These are phyloP conservation scores for Porites cylindrica DNA, from an alignment of 92 coral and sea anemone species.

Conservation along the genomic window DNA sequence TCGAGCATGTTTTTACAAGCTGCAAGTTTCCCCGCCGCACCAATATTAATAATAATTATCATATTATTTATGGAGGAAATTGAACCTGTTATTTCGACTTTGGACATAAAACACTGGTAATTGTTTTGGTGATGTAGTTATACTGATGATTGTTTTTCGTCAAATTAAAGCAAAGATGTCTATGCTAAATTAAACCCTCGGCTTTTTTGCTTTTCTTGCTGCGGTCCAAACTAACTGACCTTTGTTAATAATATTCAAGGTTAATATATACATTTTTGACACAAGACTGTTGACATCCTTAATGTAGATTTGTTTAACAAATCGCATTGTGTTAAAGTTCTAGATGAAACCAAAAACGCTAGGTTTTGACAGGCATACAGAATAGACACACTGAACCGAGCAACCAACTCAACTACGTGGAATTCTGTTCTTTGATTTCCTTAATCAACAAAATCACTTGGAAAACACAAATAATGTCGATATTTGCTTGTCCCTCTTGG, in stretches of 20 bases:
- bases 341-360: background rate
- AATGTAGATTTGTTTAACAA: background rate
- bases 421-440: background rate
- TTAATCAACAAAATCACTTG: conserved; percentile 18
- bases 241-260: conserved; percentile 4
- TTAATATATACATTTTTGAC: background rate
- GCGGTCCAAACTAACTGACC: background rate
- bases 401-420: conserved; percentile 11
- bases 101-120: conserved; percentile 9
- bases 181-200: background rate
- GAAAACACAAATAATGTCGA: conserved; percentile 4
- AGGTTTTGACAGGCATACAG: background rate
- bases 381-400: conserved; percentile 1
- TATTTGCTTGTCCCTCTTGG: conserved; percentile 22
- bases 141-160: too few species aligned
- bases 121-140: background rate
- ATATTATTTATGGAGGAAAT: conserved; percentile 2
- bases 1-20: conserved; percentile 24
- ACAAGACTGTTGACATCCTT: background rate
- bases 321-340: background rate
- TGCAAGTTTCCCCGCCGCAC: background rate
- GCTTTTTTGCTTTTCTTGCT: background rate
- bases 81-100: conserved; percentile 3
- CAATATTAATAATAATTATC: too few species aligned
- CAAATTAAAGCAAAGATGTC: background rate